Evolutionary conservation across 1,140 invertebrate species (phyloP).

Genomic region (Propsilocerus akamusi): DNA sequence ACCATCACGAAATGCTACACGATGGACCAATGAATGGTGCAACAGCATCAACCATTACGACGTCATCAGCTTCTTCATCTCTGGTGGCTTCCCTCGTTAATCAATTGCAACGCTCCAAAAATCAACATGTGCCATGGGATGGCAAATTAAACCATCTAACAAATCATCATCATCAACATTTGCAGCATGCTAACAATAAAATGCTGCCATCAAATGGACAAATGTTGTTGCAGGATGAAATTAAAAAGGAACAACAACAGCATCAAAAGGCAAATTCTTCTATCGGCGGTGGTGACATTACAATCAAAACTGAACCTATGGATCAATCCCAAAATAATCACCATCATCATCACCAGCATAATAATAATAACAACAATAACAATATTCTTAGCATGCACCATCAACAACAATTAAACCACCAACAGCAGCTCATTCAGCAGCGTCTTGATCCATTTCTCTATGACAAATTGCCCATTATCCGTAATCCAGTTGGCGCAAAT

Average conservation of each 20-base stretch:
- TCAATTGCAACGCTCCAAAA: not conserved
- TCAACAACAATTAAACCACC: slow-evolving; percentile 1
- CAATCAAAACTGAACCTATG: not conserved
- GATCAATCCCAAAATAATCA: not conserved
- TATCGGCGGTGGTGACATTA: not conserved
- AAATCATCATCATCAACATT: no score
- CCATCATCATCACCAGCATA: not conserved
- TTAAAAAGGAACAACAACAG: not conserved
- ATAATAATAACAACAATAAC: no score
- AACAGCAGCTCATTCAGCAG: not conserved
- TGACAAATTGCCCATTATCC: slow-evolving; percentile 14
- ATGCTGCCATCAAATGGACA: not conserved
- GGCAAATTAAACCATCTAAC: no score
- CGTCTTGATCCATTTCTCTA: slow-evolving; percentile 1
- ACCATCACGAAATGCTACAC: slow-evolving; percentile 9
- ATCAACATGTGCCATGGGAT: no score
- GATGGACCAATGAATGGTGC: slow-evolving; percentile 11
- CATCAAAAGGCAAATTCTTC: not conserved
- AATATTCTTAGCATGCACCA: no score
- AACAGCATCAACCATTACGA: no score
- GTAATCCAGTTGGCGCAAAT: slow-evolving; percentile 73
- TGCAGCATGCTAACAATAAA: not conserved
- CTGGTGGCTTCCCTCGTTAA: not conserved
- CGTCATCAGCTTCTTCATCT: no score
- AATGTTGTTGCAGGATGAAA: not conserved